Evolutionary conservation across 2,888 invertebrate species (phyloP), one percentile per base, ranked within the genome.

Genomic region (Rhopalosiphum nymphaeae): DNA sequence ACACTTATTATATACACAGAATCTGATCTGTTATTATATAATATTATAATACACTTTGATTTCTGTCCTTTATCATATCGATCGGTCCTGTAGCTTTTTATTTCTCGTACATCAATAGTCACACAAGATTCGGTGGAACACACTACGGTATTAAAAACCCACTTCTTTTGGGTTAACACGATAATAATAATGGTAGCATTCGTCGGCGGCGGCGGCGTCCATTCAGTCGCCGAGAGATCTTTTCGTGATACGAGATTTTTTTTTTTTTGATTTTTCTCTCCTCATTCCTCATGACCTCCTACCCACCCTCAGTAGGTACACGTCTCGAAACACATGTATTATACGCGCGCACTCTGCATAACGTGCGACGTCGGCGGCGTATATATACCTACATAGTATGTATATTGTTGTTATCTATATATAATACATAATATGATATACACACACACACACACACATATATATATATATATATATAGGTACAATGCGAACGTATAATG

Each of bases 161-260:
- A 90, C 61, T 89, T 90, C 61, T 67, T 21, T 36, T 21, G 46
- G 61, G 53, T 53, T 53, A 53, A 53, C 53, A 53, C 21, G 53
- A 61, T 91, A 57, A 86, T 42, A 85, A 86, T 91, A 56, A 84
- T 91, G 56, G 85, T 57, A 56, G 85, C 84, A n/a, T 44, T 91
- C 87, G 53, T 53, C 29, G 49, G 16, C 49, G 53, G 84, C 91
- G 53, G 67, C 67, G 92, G 88, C 92, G 88, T 88, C 92, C 88
- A 9, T 92, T 53, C 88, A 53, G 87, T 67, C 10, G 44, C 16
- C 49, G 49, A 36, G 67, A 53, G 67, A 88, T 67, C n/a, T 92
- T 88, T 88, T 92, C 56, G 61, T 56, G 87, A 91, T 61, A 36
- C 84, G 42, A n/a, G 56, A 56, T 91, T 57, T 91, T 44, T 85